These are phyloP conservation scores for Conger conger DNA, from an alignment of 2,113 vertebrate genomes.

Conservation along the genomic window DNA sequence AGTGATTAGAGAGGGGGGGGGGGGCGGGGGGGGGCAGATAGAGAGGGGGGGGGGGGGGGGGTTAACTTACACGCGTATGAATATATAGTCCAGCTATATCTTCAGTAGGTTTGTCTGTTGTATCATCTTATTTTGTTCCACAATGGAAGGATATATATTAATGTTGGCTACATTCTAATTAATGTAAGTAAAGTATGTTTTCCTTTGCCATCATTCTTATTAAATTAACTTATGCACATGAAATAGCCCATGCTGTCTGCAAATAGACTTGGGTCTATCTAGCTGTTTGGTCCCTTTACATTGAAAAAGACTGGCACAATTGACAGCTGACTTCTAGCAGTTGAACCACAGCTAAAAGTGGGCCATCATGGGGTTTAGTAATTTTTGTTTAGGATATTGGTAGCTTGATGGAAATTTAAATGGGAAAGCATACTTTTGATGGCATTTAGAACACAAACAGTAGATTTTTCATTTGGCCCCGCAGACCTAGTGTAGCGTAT, in stretches of 20 bases:
- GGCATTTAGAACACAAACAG: neutral
- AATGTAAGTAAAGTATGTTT: neutral
- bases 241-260: neutral
- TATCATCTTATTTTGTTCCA: neutral
- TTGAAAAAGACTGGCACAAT: neutral
- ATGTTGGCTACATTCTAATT: neutral
- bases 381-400: neutral
- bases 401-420: neutral
- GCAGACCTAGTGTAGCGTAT: neutral
- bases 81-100: neutral
- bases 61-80: too few species aligned
- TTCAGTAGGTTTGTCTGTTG: neutral
- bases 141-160: neutral
- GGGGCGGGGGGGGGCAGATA: too few species aligned
- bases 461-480: neutral
- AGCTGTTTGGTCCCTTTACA: neutral
- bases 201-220: neutral
- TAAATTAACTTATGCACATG: too few species aligned
- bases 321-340: neutral
- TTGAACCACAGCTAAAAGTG: neutral
- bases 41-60: neutral
- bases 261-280: neutral
- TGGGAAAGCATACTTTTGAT: neutral
- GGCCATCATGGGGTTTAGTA: neutral
- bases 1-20: neutral